Evolutionary conservation across 2,113 vertebrate species (phyloP).

Genomic region (Orientallactaga bullata): DNA sequence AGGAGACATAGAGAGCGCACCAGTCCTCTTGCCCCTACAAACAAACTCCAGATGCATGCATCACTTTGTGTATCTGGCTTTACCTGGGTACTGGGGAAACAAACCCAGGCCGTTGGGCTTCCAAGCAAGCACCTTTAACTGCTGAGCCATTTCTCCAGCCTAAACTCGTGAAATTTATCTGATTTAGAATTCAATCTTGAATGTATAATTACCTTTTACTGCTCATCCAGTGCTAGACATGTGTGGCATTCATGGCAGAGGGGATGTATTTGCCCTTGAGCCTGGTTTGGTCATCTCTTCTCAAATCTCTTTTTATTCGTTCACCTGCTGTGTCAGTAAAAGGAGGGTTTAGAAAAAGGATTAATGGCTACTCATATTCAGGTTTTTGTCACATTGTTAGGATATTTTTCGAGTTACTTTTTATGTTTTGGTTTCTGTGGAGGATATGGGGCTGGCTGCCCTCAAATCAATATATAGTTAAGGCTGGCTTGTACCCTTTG

Average conservation of each 20-base stretch:
- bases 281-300: background rate
- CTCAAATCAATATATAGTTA: no score
- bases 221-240: background rate
- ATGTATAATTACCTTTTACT: background rate
- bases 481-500: no score
- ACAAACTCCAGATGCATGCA: no score
- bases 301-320: background rate
- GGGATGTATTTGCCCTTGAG: background rate
- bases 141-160: no score
- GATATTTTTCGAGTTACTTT: background rate
- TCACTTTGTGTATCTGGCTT: no score
- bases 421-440: background rate
- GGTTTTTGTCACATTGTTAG: background rate
- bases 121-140: no score
- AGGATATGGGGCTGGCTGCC: no score
- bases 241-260: background rate
- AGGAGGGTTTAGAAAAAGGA: background rate
- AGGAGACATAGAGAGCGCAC: no score
- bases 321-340: background rate
- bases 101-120: no score
- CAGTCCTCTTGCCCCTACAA: no score
- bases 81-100: no score
- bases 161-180: background rate
- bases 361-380: background rate
- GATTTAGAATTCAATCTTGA: constrained; percentile 41